These are phyloP conservation scores for Eidolon helvum DNA, from an alignment of 2,113 vertebrate genomes.

Conservation along the genomic window DNA sequence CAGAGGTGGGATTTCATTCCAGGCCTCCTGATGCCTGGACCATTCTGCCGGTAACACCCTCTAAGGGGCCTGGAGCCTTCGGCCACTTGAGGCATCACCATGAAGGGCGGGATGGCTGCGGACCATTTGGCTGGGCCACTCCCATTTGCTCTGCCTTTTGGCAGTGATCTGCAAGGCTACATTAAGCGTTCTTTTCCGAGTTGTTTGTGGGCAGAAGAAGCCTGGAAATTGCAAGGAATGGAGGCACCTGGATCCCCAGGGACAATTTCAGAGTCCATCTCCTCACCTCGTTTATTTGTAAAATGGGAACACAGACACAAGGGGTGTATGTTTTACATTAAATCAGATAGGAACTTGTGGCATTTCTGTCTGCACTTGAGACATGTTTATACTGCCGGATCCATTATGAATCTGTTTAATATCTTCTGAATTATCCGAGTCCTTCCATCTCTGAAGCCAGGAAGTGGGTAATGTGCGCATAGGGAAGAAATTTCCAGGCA, in stretches of 20 bases:
- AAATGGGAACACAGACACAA: conserved; percentile 71
- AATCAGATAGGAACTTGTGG: conserved; percentile 53
- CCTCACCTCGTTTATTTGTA: conserved; percentile 78
- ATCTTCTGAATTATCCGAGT: conserved; percentile 66
- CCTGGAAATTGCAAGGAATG: conserved; percentile 30
- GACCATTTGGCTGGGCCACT: conserved; percentile 3
- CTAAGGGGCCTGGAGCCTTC: background rate
- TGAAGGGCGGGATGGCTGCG: background rate
- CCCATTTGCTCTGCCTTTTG: conserved; percentile 66
- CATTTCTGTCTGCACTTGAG: conserved; percentile 76
- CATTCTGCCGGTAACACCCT: background rate
- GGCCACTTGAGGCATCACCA: background rate
- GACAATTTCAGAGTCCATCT: conserved; percentile 43
- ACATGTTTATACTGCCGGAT: conserved; percentile 73
- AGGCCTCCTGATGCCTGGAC: background rate
- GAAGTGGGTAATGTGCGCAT: conserved; percentile 72
- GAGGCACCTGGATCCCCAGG: conserved; percentile 62
- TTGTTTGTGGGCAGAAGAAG: conserved; percentile 38
- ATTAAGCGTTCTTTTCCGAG: conserved; percentile 56
- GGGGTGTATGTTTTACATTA: conserved; percentile 73
- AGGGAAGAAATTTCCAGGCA: conserved; percentile 70
- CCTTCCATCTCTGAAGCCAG: conserved; percentile 74
- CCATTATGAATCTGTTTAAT: conserved; percentile 80
- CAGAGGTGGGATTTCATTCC: background rate
- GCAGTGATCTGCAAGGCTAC: background rate